Conservation (phyloP, 2,113 vertebrate species). For the Neoarius graeffei region DNA sequence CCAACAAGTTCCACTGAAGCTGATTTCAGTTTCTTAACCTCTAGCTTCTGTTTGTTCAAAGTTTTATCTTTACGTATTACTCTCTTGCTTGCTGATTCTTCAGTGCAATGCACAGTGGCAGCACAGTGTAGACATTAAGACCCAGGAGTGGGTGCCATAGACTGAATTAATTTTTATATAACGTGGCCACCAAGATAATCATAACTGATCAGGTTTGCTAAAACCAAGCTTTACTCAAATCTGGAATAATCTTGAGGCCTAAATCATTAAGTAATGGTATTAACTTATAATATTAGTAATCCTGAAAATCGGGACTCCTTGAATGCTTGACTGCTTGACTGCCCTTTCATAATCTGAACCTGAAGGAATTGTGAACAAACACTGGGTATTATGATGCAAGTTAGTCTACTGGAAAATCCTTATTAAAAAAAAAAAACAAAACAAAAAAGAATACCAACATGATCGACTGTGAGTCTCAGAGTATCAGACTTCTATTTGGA, state of each 20-base stretch:
- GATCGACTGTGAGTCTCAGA: neutral
- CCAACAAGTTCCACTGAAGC: neutral
- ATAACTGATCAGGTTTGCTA: neutral
- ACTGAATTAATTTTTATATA: neutral
- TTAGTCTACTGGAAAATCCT: neutral
- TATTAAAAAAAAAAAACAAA: neutral
- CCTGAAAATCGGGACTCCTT: neutral
- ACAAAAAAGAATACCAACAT: neutral
- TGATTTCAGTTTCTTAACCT: neutral
- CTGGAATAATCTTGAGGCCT: neutral
- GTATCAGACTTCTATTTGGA: neutral
- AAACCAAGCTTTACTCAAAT: neutral
- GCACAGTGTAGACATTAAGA: neutral
- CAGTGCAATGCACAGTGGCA: neutral
- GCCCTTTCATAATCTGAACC: neutral
- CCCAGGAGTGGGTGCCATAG: conserved; percentile 27
- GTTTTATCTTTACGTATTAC: conserved; percentile 5
- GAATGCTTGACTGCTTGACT: neutral
- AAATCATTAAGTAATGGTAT: neutral
- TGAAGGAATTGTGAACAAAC: neutral
- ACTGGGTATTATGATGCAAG: neutral
- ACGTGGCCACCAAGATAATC: neutral
- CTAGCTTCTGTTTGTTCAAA: neutral
- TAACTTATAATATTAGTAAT: neutral
- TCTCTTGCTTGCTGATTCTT: neutral